Evolutionary conservation across 2,797 vertebrate species (phyloP), one percentile per base, ranked within the genome.

Genomic region (Buphagus erythrorhynchus): DNA sequence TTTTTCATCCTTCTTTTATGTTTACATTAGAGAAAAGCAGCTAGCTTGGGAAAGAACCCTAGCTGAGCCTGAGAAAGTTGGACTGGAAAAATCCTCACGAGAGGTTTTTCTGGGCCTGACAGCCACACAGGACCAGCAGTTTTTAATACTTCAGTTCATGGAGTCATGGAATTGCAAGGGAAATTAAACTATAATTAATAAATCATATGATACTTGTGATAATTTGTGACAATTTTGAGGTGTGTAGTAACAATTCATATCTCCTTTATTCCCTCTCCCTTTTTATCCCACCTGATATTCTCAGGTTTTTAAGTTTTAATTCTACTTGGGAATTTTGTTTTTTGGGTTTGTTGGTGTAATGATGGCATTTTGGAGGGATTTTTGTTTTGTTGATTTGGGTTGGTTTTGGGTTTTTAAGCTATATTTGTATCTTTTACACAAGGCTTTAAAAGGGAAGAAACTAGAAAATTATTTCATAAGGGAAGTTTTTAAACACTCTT

Each of bases 101-200:
- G 38, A 38, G 11, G 38, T 13, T 13, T 38, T 12, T 38, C 38
- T 38, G 38, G 38, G 38, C 38, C 38, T 38, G 38, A 38, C 38
- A 38, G 38, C 38, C 38, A 38, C 38, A 38, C n/a, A n/a, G 33
- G 10, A 62, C 9, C 8, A 5, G 22, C 7, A 24, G 16, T 11
- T 81, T 43, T 59, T 54, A 80, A 58, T 45, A 35, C 28, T 80
- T 3, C 13, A 13, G 5, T 29, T 93, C 5, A 19, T 46, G 42
- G 5, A 49, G 19, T 31, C 26, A 17, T 5, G 4, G n/a, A 46
- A 45, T n/a, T 0, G 1, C 20, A 12, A 5, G 33, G 26, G 65
- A 68, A 55, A 42, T 63, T 33, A 5, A 26, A 12, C 5, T 52
- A 3, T 52, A 15, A 95, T 71, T 80, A 52, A 25, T 76, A 24